Base-by-base conservation (phyloP, 2,113 vertebrate species). In the Chrysochloris asiatica region DNA sequence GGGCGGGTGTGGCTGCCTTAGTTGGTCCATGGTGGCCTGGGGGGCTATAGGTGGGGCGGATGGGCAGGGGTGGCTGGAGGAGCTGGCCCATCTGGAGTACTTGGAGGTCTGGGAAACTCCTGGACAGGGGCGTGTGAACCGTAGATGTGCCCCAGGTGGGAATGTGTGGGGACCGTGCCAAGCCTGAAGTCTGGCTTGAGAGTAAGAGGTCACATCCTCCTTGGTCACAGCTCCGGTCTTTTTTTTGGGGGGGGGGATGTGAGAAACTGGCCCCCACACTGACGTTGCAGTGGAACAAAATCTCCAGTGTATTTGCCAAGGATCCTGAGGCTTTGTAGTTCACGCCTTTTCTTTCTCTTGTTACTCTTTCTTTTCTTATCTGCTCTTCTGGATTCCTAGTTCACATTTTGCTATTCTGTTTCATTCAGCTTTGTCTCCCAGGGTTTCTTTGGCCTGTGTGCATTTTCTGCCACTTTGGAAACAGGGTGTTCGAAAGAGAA, bases 371-470 rank as follows among this genome's bases (percentile, higher is more conserved):
- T 79, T n/a, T 76, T 67, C 50, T 56, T 48, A 11, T 54, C 75
- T 65, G 11, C 36, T 65, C 28, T 71, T 65, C 38, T 8, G 3
- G 30, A 43, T 86, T 84, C 85, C 36, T 48, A 1, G 10, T 54
- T 82, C 84, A 72, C 67, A 38, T 72, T 81, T 95, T 88, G 90
- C 93, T 90, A 61, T 86, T 94, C 50, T 94, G 88, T 94, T 94
- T 88, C 91, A 77, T 63, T 88, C 36, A 81, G 82, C 87, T 95
- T 95, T 87, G 96, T 93, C 83, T 90, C 80, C 38, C 77, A 19
- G 47, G 76, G 67, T 48, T 38, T 30, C 67, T 72, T 65, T 59
- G 45, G 86, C 61, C 54, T 30, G 59, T 61, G 93, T 65, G 80
- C 43, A 36, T 72, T 86, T 80, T 56, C 80, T 36, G 65, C 82